Evolutionary conservation across 92 coral and sea anemone species (phyloP), one percentile per base, ranked within the genome.

Genomic region (Montipora capitata): DNA sequence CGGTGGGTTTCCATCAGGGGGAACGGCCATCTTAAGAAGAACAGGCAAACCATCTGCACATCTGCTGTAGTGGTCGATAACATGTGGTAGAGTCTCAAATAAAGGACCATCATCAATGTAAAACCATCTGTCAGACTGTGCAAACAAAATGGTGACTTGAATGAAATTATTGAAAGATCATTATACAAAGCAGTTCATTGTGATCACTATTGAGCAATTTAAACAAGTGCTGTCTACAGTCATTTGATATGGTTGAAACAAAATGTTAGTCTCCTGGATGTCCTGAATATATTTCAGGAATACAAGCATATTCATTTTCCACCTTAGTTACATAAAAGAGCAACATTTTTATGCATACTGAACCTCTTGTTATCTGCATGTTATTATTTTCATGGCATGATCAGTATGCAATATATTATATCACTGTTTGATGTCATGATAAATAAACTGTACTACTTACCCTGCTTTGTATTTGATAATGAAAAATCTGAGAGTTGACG

Each of bases 61-160:
- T 85, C 95, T 85, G 78, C 99, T 93, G 88, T 97, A 97, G 84
- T 97, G 95, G 83, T 97, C 99, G 58, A 97, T 94, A 8, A 97
- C 89, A 79, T 97, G 99, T 6, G 99, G 99, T 3, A 97, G 90
- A 13, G 99, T 97, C 80, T 97, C 99, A 91, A 97, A 97, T 45
- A 97, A 78, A 27, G 99, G 99, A 16, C 99, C 99, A 92, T 97
- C 99, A 27, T 97, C 99, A 82, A 97, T 97, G 69, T 97, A 97
- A 72, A 97, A 97, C 94, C 96, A 97, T 35, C 99, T 90, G 83
- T 97, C 99, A 67, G 92, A 92, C 98, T 95, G 88, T 48, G 16
- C 43, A 77, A 72, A 14, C 2, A 66, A 52, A 61, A 54, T 48
- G 10, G 8, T 20, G 38, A 40, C 10, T 72, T 9, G 14, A 0